Base-by-base conservation (phyloP, 1,140 invertebrate species). In the Tetranychus urticae region DNA sequence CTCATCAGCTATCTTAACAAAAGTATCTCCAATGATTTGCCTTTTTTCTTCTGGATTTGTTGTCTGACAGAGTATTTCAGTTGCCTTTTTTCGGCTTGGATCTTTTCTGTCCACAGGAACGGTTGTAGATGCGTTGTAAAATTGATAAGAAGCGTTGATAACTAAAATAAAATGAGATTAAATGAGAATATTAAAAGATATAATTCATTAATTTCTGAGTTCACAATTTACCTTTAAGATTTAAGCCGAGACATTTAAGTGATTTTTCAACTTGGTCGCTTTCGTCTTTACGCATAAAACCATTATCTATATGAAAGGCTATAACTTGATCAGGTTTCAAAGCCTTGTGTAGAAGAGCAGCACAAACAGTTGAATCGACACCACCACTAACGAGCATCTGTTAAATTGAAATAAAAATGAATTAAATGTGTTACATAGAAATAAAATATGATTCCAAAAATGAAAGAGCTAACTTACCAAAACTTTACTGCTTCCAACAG, bases 21-120 rank as follows among this genome's bases (percentile, higher is more conserved):
- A 98, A 60, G 93, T 89, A 74, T 98, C 94, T 36, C 94, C 94
- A 69, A 98, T 98, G 66, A 99, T 97, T 76, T 90, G 91, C 56
- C 94, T 79, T 71, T 98, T 98, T 69, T 97, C 89, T 75, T 98
- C 94, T 0, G 94, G 94, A 71, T 85, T 81, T 0, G 81, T 78
- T 2, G 86, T 84, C 69, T 83, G 81, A 69, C 86, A 90, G 5
- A 98, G 75, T 75, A 88, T 83, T 67, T 86, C 85, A 10, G 89
- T 93, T 70, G 86, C 78, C 35, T 80, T 78, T 59, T 81, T 79
- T 4, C 80, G 79, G 37, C 69, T 73, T 14, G 74, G 71, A 61
- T 76, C 74, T 58, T 73, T 70, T 46, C 73, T 77, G 65, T 83
- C 79, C 23, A 80, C 71, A n/a, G 81, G 79, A 48, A 84, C 76